Conservation (phyloP, 1,140 invertebrate genomes). For the Andrena cerasifolii region DNA sequence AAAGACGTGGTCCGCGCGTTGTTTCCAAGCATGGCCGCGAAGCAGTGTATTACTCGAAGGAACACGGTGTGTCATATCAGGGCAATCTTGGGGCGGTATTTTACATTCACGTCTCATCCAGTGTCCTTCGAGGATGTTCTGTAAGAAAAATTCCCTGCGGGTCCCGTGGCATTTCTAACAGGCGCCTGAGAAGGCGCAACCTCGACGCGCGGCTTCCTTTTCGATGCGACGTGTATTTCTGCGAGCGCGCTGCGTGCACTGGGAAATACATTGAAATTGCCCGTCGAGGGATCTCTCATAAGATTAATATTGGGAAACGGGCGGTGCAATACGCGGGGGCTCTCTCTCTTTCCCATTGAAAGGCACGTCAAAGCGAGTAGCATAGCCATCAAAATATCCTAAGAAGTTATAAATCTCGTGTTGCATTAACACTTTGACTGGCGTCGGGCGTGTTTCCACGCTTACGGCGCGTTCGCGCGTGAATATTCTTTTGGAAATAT, state of each 20-base stretch:
- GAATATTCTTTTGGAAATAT: too few species aligned
- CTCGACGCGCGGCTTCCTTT: neutral
- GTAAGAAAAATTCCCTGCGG: constrained; percentile 27
- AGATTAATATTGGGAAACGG: constrained; percentile 8
- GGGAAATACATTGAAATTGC: constrained; percentile 1
- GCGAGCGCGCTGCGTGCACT: neutral
- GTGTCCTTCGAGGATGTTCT: constrained; percentile 4
- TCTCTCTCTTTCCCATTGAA: neutral
- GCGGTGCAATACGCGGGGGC: neutral
- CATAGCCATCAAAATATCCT: too few species aligned
- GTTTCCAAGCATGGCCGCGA: neutral
- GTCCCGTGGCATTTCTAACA: neutral
- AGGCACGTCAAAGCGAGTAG: neutral
- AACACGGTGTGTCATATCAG: neutral
- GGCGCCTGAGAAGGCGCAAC: neutral
- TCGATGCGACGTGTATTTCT: neutral
- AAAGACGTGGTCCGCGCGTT: neutral
- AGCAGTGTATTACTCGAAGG: neutral
- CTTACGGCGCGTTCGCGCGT: too few species aligned
- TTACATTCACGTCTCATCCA: constrained; percentile 29
- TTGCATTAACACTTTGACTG: too few species aligned
- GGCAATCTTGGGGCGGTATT: constrained; percentile 36
- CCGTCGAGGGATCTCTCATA: too few species aligned
- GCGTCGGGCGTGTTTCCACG: too few species aligned
- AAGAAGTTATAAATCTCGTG: too few species aligned